A percentile compares a stretch with the other conserved stretches of the same genome.
Evolutionary conservation across 2,797 vertebrate genomes (phyloP).

Genomic region (Anas capensis): DNA sequence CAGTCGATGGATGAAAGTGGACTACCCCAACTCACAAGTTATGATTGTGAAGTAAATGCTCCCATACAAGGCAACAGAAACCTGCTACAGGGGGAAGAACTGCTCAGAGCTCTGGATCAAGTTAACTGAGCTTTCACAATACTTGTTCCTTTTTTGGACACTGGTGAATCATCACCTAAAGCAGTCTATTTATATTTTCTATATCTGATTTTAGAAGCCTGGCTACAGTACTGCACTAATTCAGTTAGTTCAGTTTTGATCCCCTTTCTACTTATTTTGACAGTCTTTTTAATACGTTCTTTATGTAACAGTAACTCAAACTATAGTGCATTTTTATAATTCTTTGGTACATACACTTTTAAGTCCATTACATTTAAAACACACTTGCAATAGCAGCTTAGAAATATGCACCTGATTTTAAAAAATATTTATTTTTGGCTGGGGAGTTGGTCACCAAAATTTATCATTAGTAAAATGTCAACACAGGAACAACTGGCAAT

Average conservation of each 20-base stretch:
- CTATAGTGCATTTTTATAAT: conserved; percentile 76
- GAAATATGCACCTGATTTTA: conserved; percentile 80
- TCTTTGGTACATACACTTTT: conserved; percentile 77
- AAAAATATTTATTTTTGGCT: conserved; percentile 80
- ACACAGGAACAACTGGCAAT: conserved; percentile 74
- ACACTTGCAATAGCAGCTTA: conserved; percentile 79
- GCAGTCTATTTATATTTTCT: conserved; percentile 90
- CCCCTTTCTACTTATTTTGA: conserved; percentile 80
- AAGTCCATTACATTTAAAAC: conserved; percentile 79
- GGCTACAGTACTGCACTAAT: conserved; percentile 85
- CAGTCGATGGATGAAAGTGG: conserved; percentile 87
- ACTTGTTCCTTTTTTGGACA: conserved; percentile 90
- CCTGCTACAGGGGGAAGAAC: conserved; percentile 97
- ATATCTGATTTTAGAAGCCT: conserved; percentile 87
- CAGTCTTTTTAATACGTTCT: conserved; percentile 78
- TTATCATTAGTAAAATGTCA: conserved; percentile 76
- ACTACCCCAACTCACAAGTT: conserved; percentile 94
- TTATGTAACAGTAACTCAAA: conserved; percentile 73
- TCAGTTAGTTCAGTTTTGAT: conserved; percentile 82
- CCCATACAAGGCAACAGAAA: conserved; percentile 94
- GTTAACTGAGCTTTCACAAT: conserved; percentile 89
- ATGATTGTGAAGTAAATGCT: conserved; percentile 98
- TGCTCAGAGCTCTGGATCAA: conserved; percentile 96
- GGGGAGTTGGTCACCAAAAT: conserved; percentile 79
- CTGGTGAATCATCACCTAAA: conserved; percentile 88